These are phyloP conservation scores for Probaryconus sp. DNA, from an alignment of 1,140 invertebrate genomes.

Conservation along the genomic window DNA sequence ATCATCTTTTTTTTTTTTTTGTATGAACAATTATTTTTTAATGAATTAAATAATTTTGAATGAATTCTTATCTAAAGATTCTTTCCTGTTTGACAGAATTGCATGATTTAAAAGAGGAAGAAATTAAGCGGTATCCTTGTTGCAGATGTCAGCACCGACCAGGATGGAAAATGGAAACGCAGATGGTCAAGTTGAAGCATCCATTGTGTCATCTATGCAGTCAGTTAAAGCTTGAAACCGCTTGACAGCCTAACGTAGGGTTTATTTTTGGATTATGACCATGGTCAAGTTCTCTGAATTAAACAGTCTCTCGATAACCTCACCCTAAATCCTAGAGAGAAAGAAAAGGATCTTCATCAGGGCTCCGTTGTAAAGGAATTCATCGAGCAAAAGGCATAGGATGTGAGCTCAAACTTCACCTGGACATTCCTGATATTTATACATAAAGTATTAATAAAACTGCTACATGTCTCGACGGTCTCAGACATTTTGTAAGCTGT, in stretches of 20 bases:
- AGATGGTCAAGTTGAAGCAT: slow-evolving; percentile 2
- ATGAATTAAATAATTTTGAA: no score
- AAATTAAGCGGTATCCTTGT: neutral
- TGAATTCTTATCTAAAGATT: no score
- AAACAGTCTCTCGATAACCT: slow-evolving; percentile 40
- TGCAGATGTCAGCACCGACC: slow-evolving; percentile 17
- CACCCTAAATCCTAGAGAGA: slow-evolving; percentile 32
- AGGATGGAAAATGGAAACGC: neutral
- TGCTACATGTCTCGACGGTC: slow-evolving; percentile 24
- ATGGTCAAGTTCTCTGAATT: slow-evolving; percentile 59
- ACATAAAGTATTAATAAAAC: slow-evolving; percentile 40
- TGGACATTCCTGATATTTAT: slow-evolving; percentile 36
- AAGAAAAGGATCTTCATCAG: no score
- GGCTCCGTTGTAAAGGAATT: no score
- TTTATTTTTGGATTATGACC: slow-evolving; percentile 62
- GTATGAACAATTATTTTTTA: no score
- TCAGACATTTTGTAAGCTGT: slow-evolving; percentile 52
- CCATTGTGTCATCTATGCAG: slow-evolving; percentile 4
- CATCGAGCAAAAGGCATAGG: slow-evolving; percentile 3
- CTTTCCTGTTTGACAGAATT: no score
- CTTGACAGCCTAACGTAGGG: slow-evolving; percentile 27
- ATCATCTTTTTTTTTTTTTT: no score
- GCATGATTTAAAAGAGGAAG: no score
- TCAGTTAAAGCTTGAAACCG: slow-evolving; percentile 28
- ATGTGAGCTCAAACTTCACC: slow-evolving; percentile 15